Percentiles rank a stretch among this genome's conserved stretches.
phyloP scores from a whole-genome alignment of 2,797 vertebrate species.

The Tamandua tetradactyla region DNA sequence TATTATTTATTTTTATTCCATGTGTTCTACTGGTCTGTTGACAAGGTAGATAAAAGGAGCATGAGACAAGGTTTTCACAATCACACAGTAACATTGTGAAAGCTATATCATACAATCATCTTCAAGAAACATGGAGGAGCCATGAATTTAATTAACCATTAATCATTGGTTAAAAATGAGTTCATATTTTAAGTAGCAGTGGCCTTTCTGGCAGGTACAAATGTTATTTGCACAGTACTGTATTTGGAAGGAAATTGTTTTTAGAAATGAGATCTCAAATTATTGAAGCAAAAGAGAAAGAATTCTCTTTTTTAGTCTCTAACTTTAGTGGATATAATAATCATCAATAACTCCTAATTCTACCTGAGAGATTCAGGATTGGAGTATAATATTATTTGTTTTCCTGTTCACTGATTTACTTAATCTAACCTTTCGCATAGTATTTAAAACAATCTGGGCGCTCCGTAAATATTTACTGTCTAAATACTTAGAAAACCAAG shows the following conservation, averaged over 20 bases:
- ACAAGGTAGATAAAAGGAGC: too few species aligned
- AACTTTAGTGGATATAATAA: background rate
- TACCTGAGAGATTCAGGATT: background rate
- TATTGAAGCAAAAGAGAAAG: background rate
- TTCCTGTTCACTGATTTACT: background rate
- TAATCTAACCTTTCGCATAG: background rate
- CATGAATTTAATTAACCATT: background rate
- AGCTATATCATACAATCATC: too few species aligned
- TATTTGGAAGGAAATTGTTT: background rate
- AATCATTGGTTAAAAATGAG: background rate
- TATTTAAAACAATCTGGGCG: background rate
- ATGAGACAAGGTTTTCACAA: too few species aligned
- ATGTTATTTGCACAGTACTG: background rate
- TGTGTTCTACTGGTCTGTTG: too few species aligned
- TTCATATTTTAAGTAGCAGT: background rate
- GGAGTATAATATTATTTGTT: background rate
- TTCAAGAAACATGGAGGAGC: too few species aligned
- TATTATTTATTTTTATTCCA: too few species aligned
- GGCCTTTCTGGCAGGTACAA: background rate
- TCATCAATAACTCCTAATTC: background rate
- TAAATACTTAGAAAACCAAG: background rate
- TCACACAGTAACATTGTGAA: too few species aligned
- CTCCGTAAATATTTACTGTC: background rate
- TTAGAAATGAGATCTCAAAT: slow-evolving; percentile 18
- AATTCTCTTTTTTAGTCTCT: background rate